Base-by-base conservation (phyloP, 2,113 vertebrate species). In the Aegypius monachus region DNA sequence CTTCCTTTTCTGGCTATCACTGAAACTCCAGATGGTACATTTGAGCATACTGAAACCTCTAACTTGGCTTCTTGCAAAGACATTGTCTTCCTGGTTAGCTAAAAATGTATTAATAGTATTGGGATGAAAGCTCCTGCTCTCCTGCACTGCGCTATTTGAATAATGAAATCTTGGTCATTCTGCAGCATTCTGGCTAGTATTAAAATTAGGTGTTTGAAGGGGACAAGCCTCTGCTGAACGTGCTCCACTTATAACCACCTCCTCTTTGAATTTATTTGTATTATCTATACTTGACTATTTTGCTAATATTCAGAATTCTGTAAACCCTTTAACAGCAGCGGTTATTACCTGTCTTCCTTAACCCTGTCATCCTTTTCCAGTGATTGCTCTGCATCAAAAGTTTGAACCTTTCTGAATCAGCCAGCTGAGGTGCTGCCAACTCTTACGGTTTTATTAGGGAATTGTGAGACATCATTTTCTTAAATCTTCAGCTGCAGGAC, bases 1-100 rank as follows among this genome's bases (percentile, higher is more conserved):
- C 94, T 97, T 97, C 96, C 97, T 88, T 96, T 84, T 10, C 95
- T 97, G 94, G 90, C 95, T 95, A 65, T 95, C 92, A 3, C 91
- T 32, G 87, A 8, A 59, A 63, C 85, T 97, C 94, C 96, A 97
- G 96, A 98, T 98, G 96, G 95, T 91, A 58, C 78, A 32, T 82
- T 65, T 43, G 93, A 95, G 89, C 75, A 27, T 59, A 53, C 83
- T 95, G 58, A 42, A 95, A 73, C 77, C 80, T 90, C 85, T 48
- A 70, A 81, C 83, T 48, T 81, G 80, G 81, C 91, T 95, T 81
- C 71, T 86, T 53, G 47, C 80, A 55, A 81, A 77, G 94, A 63
- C 80, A 72, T 40, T 71, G 55, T 85, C 80, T 61, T 89, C 79
- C 90, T 74, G 86, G 43, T 23, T 58, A n/a, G 79, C 91, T 90